These are phyloP conservation scores for Latheticus oryzae DNA, from an alignment of 2,888 invertebrate species.

Conservation along the genomic window DNA sequence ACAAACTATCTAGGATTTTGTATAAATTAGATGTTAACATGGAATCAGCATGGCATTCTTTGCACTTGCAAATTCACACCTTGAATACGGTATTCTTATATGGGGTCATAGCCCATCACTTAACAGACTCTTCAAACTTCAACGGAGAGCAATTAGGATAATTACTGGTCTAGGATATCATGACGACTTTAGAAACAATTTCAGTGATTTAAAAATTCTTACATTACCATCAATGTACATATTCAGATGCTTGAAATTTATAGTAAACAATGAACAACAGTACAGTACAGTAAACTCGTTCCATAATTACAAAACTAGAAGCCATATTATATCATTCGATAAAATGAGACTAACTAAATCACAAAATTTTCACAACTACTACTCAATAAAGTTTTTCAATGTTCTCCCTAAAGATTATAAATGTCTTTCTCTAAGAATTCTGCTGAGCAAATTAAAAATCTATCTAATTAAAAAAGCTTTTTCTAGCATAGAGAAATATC, in stretches of 20 bases:
- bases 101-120: background rate
- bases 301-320: background rate
- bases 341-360: too few species aligned
- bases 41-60: background rate
- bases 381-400: background rate
- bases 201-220: background rate
- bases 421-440: background rate
- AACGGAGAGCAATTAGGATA: background rate
- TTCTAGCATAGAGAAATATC: too few species aligned
- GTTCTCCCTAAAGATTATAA: background rate
- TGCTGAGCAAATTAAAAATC: background rate
- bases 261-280: background rate
- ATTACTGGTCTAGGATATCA: background rate
- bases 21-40: background rate
- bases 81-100: slow-evolving; percentile 1
- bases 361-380: background rate
- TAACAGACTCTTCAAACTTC: slow-evolving; percentile 1
- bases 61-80: background rate
- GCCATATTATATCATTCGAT: too few species aligned
- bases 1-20: background rate
- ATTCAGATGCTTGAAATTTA: background rate
- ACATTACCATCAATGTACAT: background rate
- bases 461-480: background rate
- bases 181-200: background rate
- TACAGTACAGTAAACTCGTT: background rate